A percentile compares a stretch with the other conserved stretches of the same genome.
Conservation (phyloP, 2,113 vertebrate genomes). For the Daboia siamensis region DNA sequence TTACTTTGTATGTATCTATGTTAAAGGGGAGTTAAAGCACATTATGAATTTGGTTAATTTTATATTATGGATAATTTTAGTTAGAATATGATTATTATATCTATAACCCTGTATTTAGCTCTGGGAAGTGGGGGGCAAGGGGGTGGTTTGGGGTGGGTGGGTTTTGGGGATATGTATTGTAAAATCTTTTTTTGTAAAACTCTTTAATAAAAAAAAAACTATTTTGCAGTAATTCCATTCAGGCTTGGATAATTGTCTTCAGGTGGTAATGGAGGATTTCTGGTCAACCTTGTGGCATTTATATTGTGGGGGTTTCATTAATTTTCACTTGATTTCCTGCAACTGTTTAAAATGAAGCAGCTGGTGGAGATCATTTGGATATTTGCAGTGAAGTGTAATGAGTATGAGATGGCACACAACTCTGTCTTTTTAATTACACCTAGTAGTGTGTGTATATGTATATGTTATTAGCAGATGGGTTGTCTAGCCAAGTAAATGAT, state of each 20-base stretch:
- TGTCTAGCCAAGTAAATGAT: neutral
- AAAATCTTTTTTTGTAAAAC: too few relatives aligned
- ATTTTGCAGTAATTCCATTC: neutral
- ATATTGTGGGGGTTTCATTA: neutral
- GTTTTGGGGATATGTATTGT: too few relatives aligned
- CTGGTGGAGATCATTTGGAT: neutral
- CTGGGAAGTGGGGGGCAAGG: too few relatives aligned
- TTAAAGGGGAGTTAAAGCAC: too few relatives aligned
- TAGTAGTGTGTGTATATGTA: neutral
- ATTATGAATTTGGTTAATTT: too few relatives aligned
- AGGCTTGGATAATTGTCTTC: neutral
- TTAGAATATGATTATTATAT: too few relatives aligned
- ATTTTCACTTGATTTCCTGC: neutral
- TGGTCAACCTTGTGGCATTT: neutral
- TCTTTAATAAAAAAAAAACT: too few relatives aligned
- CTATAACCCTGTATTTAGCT: too few relatives aligned
- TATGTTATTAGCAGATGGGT: neutral
- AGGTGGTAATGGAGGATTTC: neutral
- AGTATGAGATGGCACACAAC: neutral
- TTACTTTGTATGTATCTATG: too few relatives aligned
- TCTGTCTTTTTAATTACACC: neutral
- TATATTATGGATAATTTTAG: too few relatives aligned
- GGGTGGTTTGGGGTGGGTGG: too few relatives aligned
- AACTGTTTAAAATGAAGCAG: neutral
- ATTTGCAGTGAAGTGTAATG: neutral